A percentile compares a stretch with the other conserved stretches of the same genome.
These are phyloP conservation scores for Phanerotoma sp. DNA, from an alignment of 2,888 invertebrate species.

Conservation along the genomic window DNA sequence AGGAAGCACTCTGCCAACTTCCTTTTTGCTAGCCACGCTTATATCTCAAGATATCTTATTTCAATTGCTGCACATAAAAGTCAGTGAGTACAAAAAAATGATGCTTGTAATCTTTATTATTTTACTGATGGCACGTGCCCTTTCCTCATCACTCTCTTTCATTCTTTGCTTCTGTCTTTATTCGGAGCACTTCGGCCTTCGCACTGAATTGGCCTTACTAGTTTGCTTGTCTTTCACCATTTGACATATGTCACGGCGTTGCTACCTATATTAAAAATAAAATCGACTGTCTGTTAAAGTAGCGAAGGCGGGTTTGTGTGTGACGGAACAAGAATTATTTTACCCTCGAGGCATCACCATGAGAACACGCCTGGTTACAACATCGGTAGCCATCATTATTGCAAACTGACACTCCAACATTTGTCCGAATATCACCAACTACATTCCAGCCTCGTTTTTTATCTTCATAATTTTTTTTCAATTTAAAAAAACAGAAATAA, in stretches of 20 bases:
- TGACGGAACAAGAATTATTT: neutral
- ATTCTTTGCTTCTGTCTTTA: neutral
- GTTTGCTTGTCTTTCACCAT: neutral
- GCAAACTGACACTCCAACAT: neutral
- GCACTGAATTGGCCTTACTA: neutral
- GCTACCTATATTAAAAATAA: slow-evolving; percentile 2
- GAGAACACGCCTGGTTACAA: slow-evolving; percentile 4
- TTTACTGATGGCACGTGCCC: neutral
- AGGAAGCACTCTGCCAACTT: neutral
- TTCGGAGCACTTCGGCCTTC: slow-evolving; percentile 1
- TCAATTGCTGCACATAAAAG: too few species aligned
- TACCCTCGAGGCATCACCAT: slow-evolving; percentile 7
- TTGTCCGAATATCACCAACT: neutral
- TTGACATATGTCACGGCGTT: slow-evolving; percentile 1
- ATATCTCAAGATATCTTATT: too few species aligned
- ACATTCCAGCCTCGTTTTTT: neutral
- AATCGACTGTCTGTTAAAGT: neutral
- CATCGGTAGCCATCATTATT: slow-evolving; percentile 11
- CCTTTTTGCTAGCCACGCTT: too few species aligned
- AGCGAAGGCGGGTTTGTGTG: neutral
- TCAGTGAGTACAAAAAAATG: neutral
- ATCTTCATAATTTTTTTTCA: neutral
- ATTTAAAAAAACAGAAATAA: too few species aligned
- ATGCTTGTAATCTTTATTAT: neutral
- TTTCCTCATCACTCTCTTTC: neutral